phyloP scores from a whole-genome alignment of 2,113 vertebrate species.

The Hippocampus barbouri region DNA sequence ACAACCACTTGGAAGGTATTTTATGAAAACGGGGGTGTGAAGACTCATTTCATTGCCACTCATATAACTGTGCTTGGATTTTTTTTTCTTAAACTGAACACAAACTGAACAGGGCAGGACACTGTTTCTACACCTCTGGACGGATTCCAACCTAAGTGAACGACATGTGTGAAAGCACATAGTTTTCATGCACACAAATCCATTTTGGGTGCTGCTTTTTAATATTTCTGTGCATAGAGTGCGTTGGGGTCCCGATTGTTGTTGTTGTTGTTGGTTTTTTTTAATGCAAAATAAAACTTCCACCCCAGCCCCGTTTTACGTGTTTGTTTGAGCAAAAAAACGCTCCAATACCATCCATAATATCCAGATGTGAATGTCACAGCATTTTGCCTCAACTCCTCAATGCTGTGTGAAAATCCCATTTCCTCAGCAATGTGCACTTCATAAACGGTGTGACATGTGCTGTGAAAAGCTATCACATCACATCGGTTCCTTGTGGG shows the following conservation, averaged over 20 bases:
- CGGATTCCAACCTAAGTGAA: no score
- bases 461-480: constrained; percentile 42
- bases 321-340: neutral
- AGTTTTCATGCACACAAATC: no score
- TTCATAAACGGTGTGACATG: constrained; percentile 31
- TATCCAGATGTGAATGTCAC: neutral
- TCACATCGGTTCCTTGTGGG: constrained; percentile 38
- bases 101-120: neutral
- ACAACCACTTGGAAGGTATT: neutral
- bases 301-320: neutral
- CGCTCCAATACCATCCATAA: neutral
- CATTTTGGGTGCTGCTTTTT: no score
- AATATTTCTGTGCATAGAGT: neutral
- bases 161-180: no score
- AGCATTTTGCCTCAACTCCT: neutral
- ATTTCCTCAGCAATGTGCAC: constrained; percentile 9
- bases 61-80: neutral
- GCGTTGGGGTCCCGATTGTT: neutral
- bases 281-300: neutral
- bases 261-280: no score
- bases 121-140: neutral
- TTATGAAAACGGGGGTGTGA: neutral
- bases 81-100: neutral
- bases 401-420: constrained; percentile 9
- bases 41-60: neutral